phyloP scores from a whole-genome alignment of 1,140 invertebrate species.

The Bombus balteatus region DNA sequence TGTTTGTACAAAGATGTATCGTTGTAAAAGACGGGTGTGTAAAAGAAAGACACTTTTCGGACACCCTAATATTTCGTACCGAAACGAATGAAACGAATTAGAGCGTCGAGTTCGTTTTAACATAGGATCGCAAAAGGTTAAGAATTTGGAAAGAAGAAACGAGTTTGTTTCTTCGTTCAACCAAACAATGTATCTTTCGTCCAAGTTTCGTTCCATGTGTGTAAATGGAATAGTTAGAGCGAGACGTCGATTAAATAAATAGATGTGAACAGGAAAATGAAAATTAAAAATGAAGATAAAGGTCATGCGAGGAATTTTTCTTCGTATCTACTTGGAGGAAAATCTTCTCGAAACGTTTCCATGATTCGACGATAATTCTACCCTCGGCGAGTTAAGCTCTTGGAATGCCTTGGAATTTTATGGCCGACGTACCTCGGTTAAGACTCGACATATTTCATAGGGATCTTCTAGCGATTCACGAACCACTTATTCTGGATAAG shows the following conservation, averaged over 20 bases:
- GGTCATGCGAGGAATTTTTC: not conserved
- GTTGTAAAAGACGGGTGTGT: too few relatives aligned
- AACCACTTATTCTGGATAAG: conserved; percentile 54
- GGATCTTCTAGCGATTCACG: conserved; percentile 31
- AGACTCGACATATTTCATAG: conserved; percentile 45
- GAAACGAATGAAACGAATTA: not conserved
- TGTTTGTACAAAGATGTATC: too few relatives aligned
- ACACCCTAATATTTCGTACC: too few relatives aligned
- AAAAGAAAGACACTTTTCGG: too few relatives aligned
- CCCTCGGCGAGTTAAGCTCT: conserved; percentile 25
- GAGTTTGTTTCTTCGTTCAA: not conserved
- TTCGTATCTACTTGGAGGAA: not conserved
- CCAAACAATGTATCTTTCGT: not conserved
- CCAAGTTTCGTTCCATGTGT: not conserved
- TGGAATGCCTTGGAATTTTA: conserved; percentile 47
- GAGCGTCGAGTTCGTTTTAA: too few relatives aligned
- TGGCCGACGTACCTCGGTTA: not conserved
- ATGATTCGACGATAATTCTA: conserved; percentile 53
- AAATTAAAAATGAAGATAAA: not conserved
- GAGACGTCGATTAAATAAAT: not conserved
- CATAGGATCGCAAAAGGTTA: too few relatives aligned
- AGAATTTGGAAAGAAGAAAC: too few relatives aligned
- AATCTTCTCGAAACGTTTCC: conserved; percentile 39
- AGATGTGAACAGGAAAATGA: not conserved
- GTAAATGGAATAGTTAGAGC: not conserved